phyloP scores from a whole-genome alignment of 1,140 invertebrate genomes.

The Tetramorium alpestre region DNA sequence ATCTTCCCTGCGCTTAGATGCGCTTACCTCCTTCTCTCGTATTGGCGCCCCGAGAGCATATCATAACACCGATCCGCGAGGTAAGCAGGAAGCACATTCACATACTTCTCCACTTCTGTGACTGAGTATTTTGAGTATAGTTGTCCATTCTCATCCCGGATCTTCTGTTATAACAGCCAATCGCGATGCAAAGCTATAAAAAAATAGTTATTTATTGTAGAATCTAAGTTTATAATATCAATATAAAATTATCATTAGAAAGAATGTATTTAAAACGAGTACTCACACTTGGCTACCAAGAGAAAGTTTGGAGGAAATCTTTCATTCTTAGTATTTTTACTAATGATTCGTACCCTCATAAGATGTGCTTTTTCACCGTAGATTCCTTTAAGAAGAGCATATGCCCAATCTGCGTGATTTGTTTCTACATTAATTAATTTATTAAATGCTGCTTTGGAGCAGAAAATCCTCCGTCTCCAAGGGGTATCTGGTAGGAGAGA shows the following conservation, averaged over 20 bases:
- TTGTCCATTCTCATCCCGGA: not conserved
- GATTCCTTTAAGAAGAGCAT: slow-evolving; percentile 25
- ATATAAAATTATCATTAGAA: not conserved
- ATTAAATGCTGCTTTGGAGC: not conserved
- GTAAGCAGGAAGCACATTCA: slow-evolving; percentile 18
- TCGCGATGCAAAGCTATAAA: not conserved
- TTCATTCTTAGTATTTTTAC: not conserved
- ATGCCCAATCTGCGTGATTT: slow-evolving; percentile 13
- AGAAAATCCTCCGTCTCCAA: slow-evolving; percentile 35
- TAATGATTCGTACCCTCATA: slow-evolving; percentile 8
- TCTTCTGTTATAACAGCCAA: not conserved
- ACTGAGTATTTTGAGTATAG: not conserved
- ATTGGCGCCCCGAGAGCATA: slow-evolving; percentile 16
- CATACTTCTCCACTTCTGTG: slow-evolving; percentile 9
- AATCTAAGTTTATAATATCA: not conserved
- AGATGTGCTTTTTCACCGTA: slow-evolving; percentile 3
- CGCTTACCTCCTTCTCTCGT: not conserved
- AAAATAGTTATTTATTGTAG: not conserved
- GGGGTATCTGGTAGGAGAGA: not conserved
- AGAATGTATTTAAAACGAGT: not conserved
- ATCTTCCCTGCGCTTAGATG: not conserved
- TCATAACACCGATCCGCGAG: slow-evolving; percentile 20
- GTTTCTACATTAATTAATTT: slow-evolving; percentile 5
- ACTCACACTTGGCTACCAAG: slow-evolving; percentile 3
- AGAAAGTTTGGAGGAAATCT: slow-evolving; percentile 8